Conservation (phyloP, 2,888 invertebrate species). For the Calameuta filiformis region DNA sequence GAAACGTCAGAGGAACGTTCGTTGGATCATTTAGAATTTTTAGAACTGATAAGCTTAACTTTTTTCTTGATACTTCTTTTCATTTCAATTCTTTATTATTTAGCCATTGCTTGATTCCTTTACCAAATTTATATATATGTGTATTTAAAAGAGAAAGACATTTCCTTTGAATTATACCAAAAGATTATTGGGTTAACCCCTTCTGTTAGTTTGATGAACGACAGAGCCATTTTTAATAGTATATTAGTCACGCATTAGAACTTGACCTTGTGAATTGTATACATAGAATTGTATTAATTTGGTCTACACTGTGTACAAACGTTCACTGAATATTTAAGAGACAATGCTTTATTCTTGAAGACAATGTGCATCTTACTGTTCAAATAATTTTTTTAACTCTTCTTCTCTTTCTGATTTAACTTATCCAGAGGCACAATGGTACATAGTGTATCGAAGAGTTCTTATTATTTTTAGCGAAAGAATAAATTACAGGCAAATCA, state of each 20-base stretch:
- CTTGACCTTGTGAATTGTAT: background rate
- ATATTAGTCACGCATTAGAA: background rate
- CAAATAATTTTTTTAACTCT: background rate
- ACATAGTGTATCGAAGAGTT: background rate
- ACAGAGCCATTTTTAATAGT: background rate
- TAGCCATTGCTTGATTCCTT: background rate
- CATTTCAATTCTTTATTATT: background rate
- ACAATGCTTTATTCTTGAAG: background rate
- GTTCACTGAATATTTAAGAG: background rate
- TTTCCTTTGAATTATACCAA: background rate
- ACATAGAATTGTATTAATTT: background rate
- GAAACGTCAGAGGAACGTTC: background rate
- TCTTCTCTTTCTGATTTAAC: background rate
- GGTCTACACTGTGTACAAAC: background rate
- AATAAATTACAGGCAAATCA: background rate
- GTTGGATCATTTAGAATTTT: background rate
- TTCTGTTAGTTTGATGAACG: background rate
- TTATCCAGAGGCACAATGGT: background rate
- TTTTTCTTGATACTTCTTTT: background rate
- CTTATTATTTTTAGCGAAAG: background rate
- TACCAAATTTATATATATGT: background rate
- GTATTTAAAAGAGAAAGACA: background rate
- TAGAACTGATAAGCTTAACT: background rate
- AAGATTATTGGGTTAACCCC: background rate
- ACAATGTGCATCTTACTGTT: background rate